Conservation (phyloP, 2,113 vertebrate species). For the Bambusicola thoracicus region DNA sequence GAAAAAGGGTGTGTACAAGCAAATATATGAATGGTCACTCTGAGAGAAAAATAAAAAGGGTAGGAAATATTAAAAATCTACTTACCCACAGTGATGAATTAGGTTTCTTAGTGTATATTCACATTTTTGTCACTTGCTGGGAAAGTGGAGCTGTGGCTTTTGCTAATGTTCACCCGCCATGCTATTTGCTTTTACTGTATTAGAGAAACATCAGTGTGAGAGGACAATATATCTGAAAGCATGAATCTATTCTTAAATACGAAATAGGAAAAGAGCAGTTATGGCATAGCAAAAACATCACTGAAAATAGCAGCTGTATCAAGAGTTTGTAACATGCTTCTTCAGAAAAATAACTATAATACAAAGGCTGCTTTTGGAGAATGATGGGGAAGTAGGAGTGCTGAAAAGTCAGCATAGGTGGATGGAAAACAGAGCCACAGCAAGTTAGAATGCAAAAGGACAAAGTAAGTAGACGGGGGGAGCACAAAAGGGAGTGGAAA, state of each 20-base stretch:
- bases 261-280: conserved; percentile 6
- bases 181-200: conserved; percentile 29
- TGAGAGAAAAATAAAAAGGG: neutral
- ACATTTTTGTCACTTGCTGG: conserved; percentile 23
- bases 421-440: conserved; percentile 39
- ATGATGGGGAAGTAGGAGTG: neutral
- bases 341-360: neutral
- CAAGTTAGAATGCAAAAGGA: conserved; percentile 43
- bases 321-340: neutral
- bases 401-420: conserved; percentile 36
- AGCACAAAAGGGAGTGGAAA: conserved; percentile 7
- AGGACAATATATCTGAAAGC: neutral
- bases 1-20: neutral
- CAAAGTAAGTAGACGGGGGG: conserved; percentile 9
- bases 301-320: conserved; percentile 11
- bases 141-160: conserved; percentile 38
- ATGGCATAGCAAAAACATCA: neutral
- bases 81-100: neutral
- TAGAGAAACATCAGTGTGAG: conserved; percentile 3
- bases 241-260: neutral
- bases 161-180: conserved; percentile 17
- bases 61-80: neutral
- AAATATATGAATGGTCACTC: neutral
- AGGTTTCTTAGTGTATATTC: conserved; percentile 24
- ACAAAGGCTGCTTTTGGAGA: conserved; percentile 15